Evolutionary conservation across 2,888 invertebrate species (phyloP).

Genomic region (Macaria notata): DNA sequence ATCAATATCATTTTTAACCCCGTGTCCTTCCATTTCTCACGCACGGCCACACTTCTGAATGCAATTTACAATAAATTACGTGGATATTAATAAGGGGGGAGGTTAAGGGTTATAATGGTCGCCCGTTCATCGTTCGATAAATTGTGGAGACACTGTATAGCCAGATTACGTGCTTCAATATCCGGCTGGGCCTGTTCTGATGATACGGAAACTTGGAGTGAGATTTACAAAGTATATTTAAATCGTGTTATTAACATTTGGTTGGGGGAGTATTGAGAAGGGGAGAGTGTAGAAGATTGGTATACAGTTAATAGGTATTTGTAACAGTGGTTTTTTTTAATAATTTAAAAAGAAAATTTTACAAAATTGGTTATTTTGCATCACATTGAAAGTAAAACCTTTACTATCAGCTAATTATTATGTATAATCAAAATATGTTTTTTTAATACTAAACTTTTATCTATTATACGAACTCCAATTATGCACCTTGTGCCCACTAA

Average conservation of each 20-base stretch:
- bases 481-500: no score
- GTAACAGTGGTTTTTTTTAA: no score
- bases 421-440: no score
- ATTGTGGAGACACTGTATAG: constrained; percentile 78
- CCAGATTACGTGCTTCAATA: constrained; percentile 82
- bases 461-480: no score
- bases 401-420: no score
- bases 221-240: constrained; percentile 6
- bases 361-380: no score
- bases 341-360: no score
- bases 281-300: no score
- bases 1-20: constrained; percentile 29
- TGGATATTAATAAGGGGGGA: constrained; percentile 80
- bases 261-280: no score
- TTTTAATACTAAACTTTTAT: no score
- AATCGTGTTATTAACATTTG: constrained; percentile 4
- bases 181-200: constrained; percentile 57
- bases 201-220: constrained; percentile 30
- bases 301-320: no score
- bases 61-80: constrained; percentile 82
- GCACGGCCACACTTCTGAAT: constrained; percentile 68
- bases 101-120: constrained; percentile 80
- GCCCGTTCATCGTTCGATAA: constrained; percentile 79
- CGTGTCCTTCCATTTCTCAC: constrained; percentile 45
- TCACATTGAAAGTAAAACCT: no score